phyloP scores from a whole-genome alignment of 2,888 invertebrate species.

The Callosobruchus maculatus region DNA sequence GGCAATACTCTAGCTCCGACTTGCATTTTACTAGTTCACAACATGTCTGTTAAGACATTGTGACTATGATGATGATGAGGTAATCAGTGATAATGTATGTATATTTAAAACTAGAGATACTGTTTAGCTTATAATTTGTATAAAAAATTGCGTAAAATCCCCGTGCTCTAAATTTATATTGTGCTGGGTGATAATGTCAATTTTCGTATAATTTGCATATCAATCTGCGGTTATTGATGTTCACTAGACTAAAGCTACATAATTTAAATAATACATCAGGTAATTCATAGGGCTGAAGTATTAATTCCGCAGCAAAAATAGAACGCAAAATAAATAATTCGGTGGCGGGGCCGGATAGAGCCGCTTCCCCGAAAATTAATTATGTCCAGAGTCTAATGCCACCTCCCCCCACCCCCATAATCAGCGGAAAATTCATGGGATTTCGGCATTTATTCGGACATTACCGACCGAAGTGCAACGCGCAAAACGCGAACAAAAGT shows the following conservation, averaged over 20 bases:
- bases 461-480: slow-evolving; percentile 1
- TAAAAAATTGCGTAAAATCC: too few relatives aligned
- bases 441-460: neutral
- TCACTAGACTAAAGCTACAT: neutral
- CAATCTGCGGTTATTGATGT: neutral
- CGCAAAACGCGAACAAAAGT: slow-evolving; percentile 9
- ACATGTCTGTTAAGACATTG: too few relatives aligned
- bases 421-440: neutral
- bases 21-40: too few relatives aligned
- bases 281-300: neutral
- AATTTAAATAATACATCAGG: neutral
- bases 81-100: too few relatives aligned
- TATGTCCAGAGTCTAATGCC: neutral
- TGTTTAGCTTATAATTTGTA: too few relatives aligned
- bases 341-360: neutral
- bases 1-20: too few relatives aligned
- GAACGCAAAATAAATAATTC: neutral
- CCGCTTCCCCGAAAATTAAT: neutral
- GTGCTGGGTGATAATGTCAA: neutral
- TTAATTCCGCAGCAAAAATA: neutral
- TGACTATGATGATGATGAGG: too few relatives aligned
- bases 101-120: too few relatives aligned
- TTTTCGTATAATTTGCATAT: neutral
- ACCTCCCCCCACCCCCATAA: neutral
- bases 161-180: too few relatives aligned